A percentile compares a stretch with the other conserved stretches of the same genome.
phyloP scores from a whole-genome alignment of 2,888 invertebrate species.

The Dioctria linearis region DNA sequence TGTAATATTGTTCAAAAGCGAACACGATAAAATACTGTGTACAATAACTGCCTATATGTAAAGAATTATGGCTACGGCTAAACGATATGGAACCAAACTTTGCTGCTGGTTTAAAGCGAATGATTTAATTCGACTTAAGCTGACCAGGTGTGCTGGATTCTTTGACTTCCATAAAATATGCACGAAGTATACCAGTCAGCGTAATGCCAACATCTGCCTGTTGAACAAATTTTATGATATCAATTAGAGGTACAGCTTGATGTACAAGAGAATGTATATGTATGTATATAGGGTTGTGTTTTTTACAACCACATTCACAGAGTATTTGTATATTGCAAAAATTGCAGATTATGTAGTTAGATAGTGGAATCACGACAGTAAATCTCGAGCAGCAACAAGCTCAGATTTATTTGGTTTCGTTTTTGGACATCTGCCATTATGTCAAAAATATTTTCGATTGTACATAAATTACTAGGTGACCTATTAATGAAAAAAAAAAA shows the following conservation, averaged over 20 bases:
- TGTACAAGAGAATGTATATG: neutral
- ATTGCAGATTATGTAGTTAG: neutral
- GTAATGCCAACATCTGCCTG: conserved; percentile 46
- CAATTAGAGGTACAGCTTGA: conserved; percentile 26
- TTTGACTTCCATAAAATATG: neutral
- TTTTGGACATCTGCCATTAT: no score
- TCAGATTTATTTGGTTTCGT: no score
- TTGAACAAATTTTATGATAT: conserved; percentile 46
- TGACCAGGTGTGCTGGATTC: conserved; percentile 41
- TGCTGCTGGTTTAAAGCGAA: conserved; percentile 19
- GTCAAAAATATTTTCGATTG: no score
- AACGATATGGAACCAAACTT: neutral
- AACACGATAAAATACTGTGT: neutral
- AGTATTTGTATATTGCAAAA: neutral
- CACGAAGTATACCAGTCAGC: neutral
- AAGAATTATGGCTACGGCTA: neutral
- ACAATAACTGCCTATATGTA: neutral
- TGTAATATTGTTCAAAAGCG: neutral
- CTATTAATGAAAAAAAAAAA: no score
- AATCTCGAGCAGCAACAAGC: no score
- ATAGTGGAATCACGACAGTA: no score
- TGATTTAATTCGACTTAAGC: conserved; percentile 38
- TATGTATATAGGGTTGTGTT: neutral
- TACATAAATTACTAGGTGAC: no score
- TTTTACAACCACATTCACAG: neutral